Base-by-base conservation (phyloP, 2,113 vertebrate genomes). In the Lepidothrix coronata region DNA sequence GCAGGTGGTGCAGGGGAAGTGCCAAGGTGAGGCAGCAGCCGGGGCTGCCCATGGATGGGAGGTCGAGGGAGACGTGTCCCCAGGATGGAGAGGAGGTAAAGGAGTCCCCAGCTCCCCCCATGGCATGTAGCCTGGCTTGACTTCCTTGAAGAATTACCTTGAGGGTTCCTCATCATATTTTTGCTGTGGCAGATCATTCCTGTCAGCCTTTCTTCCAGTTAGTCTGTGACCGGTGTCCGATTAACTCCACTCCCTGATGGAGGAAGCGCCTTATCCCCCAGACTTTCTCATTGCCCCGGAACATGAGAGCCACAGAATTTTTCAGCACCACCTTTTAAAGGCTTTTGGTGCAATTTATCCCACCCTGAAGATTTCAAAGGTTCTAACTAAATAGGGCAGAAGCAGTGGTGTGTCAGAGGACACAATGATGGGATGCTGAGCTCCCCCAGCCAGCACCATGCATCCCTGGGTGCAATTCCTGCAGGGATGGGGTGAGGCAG, bases 361-460 rank as follows among this genome's bases (percentile, higher is more conserved):
- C 25, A 3, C 8, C 30, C 39, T 6, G 61, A 25, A 39, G 61
- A 58, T 6, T 37, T 14, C 13, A 33, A 28, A 66, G 14, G 37
- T n/a, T 87, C n/a, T 33, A 8, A 37, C 31, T 5, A 51, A 57
- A n/a, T 1, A 3, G 21, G 31, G 41, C 48, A 81, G 80, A 48
- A 46, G 59, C 43, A 35, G 73, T 12, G 22, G 2, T 0, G 0
- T 18, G 33, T 24, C 1, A 1, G 41, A 54, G 48, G 70, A 48
- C 2, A 5, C 0, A 0, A 1, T 3, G 24, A 17, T 6, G 49
- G 62, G 67, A 52, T 17, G 41, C 80, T 23, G 79, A 63, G 62
- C 28, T 58, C 30, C 30, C 59, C 59, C 6, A 11, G 61, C 11
- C 1, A 0, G 79, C 67, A 23, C 44, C 62, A 1, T 1, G 6